Conservation (phyloP, 2,797 vertebrate genomes). For the Ibycter americanus region DNA sequence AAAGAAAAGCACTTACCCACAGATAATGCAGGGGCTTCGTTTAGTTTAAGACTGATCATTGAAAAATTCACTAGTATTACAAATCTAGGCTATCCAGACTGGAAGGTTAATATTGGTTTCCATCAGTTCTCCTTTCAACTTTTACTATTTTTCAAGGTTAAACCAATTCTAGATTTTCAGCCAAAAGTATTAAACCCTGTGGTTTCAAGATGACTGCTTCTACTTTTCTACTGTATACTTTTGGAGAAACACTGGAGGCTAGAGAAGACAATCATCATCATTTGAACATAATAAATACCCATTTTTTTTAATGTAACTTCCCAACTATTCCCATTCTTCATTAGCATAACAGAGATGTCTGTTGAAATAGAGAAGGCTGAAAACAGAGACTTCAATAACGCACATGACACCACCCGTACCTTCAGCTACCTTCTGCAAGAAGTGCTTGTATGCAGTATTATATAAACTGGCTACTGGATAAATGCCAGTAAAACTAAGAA, state of each 20-base stretch:
- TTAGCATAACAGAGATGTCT: not conserved
- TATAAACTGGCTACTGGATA: not conserved
- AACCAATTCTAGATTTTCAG: slow-evolving; percentile 22
- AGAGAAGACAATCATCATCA: not conserved
- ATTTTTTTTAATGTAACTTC: not conserved
- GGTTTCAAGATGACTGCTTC: not conserved
- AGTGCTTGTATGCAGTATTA: not conserved
- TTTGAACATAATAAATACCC: not conserved
- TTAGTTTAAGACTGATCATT: not conserved
- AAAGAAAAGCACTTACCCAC: slow-evolving; percentile 24
- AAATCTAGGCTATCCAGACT: not conserved
- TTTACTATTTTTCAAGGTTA: slow-evolving; percentile 35
- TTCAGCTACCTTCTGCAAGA: not conserved
- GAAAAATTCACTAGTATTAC: not conserved
- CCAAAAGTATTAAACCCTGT: not conserved
- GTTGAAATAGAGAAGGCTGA: not conserved
- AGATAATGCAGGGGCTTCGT: not conserved
- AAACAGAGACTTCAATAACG: not conserved
- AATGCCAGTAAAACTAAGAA: slow-evolving; percentile 4
- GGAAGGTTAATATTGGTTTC: slow-evolving; percentile 24
- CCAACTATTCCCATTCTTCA: not conserved
- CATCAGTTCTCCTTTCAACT: slow-evolving; percentile 3
- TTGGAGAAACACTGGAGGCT: not conserved
- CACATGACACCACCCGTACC: not conserved
- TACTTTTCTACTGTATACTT: not conserved